These are phyloP conservation scores for Plecturocebus donacophilus DNA, from an alignment of 2,113 vertebrate species.

Conservation along the genomic window DNA sequence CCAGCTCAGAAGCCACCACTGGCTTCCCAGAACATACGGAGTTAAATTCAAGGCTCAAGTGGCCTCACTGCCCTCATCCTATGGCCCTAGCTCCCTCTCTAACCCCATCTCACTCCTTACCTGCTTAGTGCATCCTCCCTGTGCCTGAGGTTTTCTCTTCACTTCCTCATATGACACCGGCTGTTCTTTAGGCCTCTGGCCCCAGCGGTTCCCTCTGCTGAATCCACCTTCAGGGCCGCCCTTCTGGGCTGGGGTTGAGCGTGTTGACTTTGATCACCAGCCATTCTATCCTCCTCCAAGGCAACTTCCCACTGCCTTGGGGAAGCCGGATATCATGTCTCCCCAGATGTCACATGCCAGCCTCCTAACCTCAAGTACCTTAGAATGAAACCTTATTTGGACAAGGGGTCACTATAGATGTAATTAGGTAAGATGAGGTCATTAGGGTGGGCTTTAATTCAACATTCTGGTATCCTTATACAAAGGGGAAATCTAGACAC, in stretches of 20 bases:
- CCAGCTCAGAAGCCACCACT: neutral
- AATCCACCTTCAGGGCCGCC: fast-evolving
- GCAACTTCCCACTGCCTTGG: neutral
- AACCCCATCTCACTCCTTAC: fast-evolving
- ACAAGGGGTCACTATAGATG: too few relatives aligned
- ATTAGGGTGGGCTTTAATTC: neutral
- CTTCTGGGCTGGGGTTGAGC: neutral
- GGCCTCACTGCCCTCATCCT: neutral
- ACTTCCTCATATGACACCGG: neutral
- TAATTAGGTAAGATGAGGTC: neutral
- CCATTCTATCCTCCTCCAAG: neutral
- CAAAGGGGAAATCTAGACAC: neutral
- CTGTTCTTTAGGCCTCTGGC: too few relatives aligned
- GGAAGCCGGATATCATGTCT: neutral
- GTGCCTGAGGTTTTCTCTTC: too few relatives aligned
- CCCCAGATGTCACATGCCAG: neutral
- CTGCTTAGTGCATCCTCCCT: neutral
- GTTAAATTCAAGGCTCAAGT: neutral
- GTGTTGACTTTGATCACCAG: neutral
- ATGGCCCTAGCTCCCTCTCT: neutral
- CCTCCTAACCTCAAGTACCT: neutral
- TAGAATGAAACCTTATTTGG: neutral
- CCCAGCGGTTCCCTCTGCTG: too few relatives aligned
- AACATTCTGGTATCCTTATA: neutral
- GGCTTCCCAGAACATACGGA: neutral